Evolutionary conservation across 92 coral and sea anemone species (phyloP), one percentile per base, ranked within the genome.

Genomic region (Zoanthus sansibaricus): DNA sequence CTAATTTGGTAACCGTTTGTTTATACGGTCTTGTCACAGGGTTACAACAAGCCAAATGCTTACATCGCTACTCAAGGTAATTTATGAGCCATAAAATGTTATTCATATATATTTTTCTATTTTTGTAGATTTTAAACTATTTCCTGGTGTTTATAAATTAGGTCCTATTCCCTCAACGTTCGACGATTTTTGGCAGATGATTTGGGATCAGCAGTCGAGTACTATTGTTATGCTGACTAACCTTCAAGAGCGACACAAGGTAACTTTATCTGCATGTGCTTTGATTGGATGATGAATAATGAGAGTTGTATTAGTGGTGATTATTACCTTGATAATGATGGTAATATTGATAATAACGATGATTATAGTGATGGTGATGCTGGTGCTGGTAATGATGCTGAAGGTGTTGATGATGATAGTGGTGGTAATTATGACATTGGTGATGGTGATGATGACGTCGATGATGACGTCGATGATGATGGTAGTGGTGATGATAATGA

Each of bases 161-260:
- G 99, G 99, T 12, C 99, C 99, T 16, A 94, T 97, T 72, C 95
- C 98, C n/a, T 88, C 88, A 11, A 91, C 99, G 18, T 97, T 97
- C 71, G 88, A 91, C 71, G 99, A 97, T 75, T 97, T 97, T 88
- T 97, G 99, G 99, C 92, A 98, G 61, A 97, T 97, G 99, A 97
- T 95, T 1, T 97, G 99, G 99, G 99, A 97, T 70, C 91, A 95
- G 66, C 96, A 93, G 87, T 92, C 97, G 2, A 79, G 97, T 9
- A 84, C 99, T 1, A 86, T 97, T 42, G 90, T 95, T 7, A 97
- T 97, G 99, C 88, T 97, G 71, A 97, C 99, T 47, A 97, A 97
- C 76, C 91, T 97, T 10, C 99, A 97, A 78, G 99, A 97, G 74
- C 82, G 99, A 68, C 99, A 97, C 88, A 95, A 95, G 95, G 99